Base-by-base conservation (phyloP, 2,797 vertebrate genomes). In the Rhinophrynus dorsalis region DNA sequence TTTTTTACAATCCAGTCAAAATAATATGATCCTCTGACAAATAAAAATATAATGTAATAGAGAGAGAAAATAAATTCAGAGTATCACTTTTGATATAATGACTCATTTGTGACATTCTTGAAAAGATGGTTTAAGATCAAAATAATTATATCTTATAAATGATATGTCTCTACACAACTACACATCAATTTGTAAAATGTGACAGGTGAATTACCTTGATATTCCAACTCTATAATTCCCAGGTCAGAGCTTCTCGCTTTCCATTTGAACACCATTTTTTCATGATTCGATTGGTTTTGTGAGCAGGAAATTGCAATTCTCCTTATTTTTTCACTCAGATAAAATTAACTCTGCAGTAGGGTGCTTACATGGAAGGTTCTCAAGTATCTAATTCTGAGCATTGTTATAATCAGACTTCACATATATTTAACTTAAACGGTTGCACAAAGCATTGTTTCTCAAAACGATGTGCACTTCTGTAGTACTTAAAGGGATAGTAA, bases 121-220 rank as follows among this genome's bases (percentile, higher is more conserved):
- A 56, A n/a, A 24, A n/a, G 29, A 37, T 48, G 59, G 32, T 42
- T 55, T 45, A 55, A 35, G 47, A 63, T 56, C 50, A 26, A 21
- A 63, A 56, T 63, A 63, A 68, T 61, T 60, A 68, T 40, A 32
- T 47, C 48, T 62, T 62, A 55, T 55, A 62, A 70, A 70, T 55
- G 27, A 33, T n/a, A 10, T 42, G 29, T 62, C 58, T 27, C 37
- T 5, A 5, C 58, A 10, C 21, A 23, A 18, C 21, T 23, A 3
- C 58, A 26, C 27, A 55, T 55, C 57, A 47, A 38, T 70, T 45
- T 48, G 27, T 61, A 44, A 52, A 24, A 27, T 5, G 12, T 44
- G 67, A 55, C 50, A 50, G 15, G 57, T 55, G 57, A 55, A 70
- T 62, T 69, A 54, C 62, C 62, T 65, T 54, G 13, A 44, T 30